Base-by-base conservation (phyloP, 2,888 invertebrate species). In the Andrena hattorfiana region DNA sequence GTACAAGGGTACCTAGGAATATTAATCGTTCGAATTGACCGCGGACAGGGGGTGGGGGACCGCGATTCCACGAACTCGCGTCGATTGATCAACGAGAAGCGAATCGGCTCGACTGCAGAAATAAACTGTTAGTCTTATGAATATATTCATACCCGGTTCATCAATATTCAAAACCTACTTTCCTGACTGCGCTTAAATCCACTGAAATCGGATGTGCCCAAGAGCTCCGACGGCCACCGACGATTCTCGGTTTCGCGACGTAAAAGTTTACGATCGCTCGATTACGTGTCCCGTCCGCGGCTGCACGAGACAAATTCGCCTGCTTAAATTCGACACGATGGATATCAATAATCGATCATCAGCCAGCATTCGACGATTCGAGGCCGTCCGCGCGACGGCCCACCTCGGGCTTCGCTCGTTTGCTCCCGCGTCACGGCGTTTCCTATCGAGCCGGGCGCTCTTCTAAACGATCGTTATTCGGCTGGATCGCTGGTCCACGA, bases 131-230 rank as follows among this genome's bases (percentile, higher is more conserved):
- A 85, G 88, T 68, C 82, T 81, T 81, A 88, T 88, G 88, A 88
- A 88, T 88, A 85, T 88, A 88, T 88, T 88, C 88, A 88, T 88
- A 87, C 79, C 76, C 72, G 30, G 69, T 81, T 87, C 88, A 87
- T 88, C 88, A 88, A 88, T 88, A 88, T 88, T 88, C 88, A 88
- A 82, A 84, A 87, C 82, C 88, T 85, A 88, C 87, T 88, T 88
- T 84, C 85, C 79, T 70, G 74, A 54, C 84, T 86, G 75, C 79
- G 74, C 79, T 87, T 85, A 80, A 87, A 87, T 84, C 75, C 77
- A 74, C 82, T 77, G 82, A 87, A 87, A 87, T 85, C 85, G 84
- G 70, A 67, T 77, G 87, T 71, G 75, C 70, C 59, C 35, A 59
- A 54, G 75, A 54, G 73, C 64, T 42, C 23, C 54, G 77, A 68